These are phyloP conservation scores for Psix sp. DNA, from an alignment of 1,140 invertebrate species.

Conservation along the genomic window DNA sequence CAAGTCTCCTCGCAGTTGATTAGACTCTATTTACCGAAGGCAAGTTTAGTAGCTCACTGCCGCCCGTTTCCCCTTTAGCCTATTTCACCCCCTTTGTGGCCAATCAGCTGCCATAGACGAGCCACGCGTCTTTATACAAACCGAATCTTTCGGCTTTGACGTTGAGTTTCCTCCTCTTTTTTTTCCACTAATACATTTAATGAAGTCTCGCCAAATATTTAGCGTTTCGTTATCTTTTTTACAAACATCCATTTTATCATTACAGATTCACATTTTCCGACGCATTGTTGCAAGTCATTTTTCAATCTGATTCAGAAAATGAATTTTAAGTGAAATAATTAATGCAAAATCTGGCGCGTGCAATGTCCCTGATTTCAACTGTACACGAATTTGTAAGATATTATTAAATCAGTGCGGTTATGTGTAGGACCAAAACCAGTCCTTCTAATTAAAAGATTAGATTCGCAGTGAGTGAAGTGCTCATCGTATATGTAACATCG, in stretches of 20 bases:
- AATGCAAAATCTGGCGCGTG: conserved; percentile 1
- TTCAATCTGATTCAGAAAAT: background rate
- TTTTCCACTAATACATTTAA: conserved; percentile 32
- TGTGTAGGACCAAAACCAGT: conserved; percentile 41
- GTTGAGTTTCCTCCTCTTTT: conserved; percentile 23
- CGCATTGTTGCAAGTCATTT: no score
- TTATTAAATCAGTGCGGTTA: conserved; percentile 54
- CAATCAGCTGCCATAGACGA: conserved; percentile 74
- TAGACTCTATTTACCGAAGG: conserved; percentile 76
- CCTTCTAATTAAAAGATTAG: conserved; percentile 61
- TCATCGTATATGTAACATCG: conserved; percentile 63
- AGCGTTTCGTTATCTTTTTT: conserved; percentile 23
- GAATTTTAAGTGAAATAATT: background rate
- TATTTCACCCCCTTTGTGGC: conserved; percentile 74
- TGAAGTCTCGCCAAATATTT: conserved; percentile 43
- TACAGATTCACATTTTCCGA: no score
- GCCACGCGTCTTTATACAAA: conserved; percentile 65
- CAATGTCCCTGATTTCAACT: conserved; percentile 24
- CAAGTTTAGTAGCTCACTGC: conserved; percentile 70
- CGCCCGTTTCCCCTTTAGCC: conserved; percentile 67
- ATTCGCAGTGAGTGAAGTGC: conserved; percentile 55
- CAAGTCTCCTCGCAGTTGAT: conserved; percentile 73
- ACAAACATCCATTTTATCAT: no score
- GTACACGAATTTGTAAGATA: conserved; percentile 31
- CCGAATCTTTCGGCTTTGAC: conserved; percentile 43